phyloP scores from a whole-genome alignment of 1,140 invertebrate species.

The Dryas iulia region DNA sequence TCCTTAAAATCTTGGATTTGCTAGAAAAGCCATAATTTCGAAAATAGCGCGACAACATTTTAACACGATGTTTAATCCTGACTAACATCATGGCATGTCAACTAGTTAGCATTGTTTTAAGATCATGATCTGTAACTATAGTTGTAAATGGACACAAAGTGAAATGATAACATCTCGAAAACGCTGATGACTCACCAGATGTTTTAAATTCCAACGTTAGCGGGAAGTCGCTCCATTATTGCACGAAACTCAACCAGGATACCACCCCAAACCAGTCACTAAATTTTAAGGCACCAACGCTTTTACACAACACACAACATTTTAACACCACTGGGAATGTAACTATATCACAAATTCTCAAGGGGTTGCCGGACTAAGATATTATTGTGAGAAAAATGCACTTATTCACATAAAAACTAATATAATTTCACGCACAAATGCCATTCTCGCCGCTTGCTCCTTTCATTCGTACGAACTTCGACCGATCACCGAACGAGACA shows the following conservation, averaged over 20 bases:
- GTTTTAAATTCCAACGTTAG: conserved; percentile 77
- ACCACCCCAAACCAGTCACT: conserved; percentile 66
- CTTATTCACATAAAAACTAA: conserved; percentile 71
- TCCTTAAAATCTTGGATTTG: not conserved
- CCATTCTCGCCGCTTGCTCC: conserved; percentile 57
- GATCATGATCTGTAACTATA: not conserved
- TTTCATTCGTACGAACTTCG: conserved; percentile 52
- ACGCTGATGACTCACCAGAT: conserved; percentile 74
- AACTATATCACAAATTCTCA: conserved; percentile 42
- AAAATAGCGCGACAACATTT: conserved; percentile 13
- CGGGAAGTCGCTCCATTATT: conserved; percentile 73
- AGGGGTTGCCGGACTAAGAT: conserved; percentile 44
- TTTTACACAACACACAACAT: conserved; percentile 59
- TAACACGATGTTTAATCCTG: not conserved
- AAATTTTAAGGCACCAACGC: conserved; percentile 52
- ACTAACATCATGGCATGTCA: not conserved
- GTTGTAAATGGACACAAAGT: not conserved
- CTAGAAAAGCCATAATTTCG: conserved; percentile 1
- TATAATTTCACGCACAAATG: conserved; percentile 74
- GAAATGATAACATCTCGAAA: conserved; percentile 25
- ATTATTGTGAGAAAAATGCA: conserved; percentile 62
- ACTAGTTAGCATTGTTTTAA: conserved; percentile 1
- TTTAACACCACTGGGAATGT: conserved; percentile 39
- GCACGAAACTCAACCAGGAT: conserved; percentile 66
- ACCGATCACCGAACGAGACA: conserved; percentile 25